Conservation (phyloP, 2,797 vertebrate genomes). For the Valencia hispanica region DNA sequence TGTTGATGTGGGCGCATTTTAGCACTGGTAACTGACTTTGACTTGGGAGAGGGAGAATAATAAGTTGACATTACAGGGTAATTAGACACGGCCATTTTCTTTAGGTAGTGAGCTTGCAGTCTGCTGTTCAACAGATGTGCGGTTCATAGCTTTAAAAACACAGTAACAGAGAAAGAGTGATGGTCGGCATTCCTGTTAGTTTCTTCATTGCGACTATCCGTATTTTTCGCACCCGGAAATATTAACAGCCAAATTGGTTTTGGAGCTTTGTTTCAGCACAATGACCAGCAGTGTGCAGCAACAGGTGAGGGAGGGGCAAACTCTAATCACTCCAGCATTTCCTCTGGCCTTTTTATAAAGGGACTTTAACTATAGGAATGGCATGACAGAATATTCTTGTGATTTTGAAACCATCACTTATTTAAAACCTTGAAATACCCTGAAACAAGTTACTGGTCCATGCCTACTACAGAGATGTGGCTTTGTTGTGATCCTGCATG, state of each 20-base stretch:
- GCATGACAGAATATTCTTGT: neutral
- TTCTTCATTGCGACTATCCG: too few relatives aligned
- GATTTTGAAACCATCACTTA: neutral
- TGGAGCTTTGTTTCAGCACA: neutral
- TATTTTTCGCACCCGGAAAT: neutral
- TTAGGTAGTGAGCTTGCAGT: neutral
- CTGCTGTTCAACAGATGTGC: neutral
- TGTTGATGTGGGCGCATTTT: too few relatives aligned
- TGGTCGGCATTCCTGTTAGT: too few relatives aligned
- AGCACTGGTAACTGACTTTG: too few relatives aligned
- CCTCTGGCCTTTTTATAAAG: neutral
- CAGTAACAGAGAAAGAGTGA: neutral
- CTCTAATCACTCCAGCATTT: neutral
- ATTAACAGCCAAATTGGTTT: neutral
- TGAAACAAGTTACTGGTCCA: neutral
- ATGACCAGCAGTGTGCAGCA: neutral
- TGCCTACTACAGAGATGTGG: constrained; percentile 39
- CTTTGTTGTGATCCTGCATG: constrained; percentile 41
- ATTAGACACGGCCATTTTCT: neutral
- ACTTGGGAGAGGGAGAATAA: neutral
- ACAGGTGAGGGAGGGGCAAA: neutral
- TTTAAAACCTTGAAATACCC: neutral
- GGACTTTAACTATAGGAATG: neutral
- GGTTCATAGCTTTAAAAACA: neutral
- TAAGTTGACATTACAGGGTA: neutral